Evolutionary conservation across 2,888 invertebrate species (phyloP), one percentile per base, ranked within the genome.

Genomic region (Pyralis farinalis): DNA sequence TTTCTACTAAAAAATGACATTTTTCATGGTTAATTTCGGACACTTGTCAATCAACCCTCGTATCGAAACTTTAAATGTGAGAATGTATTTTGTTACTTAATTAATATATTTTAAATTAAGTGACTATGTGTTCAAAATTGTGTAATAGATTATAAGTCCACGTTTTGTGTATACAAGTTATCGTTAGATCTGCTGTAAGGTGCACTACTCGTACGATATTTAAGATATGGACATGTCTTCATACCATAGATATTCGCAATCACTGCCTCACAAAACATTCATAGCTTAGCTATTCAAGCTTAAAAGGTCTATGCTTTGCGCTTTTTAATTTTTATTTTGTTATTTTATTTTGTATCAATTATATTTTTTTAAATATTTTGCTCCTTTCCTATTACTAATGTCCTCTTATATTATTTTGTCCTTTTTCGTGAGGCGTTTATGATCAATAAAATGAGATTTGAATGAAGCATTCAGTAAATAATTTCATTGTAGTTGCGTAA

Each of bases 211-310:
- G 43, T 39, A 42, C 42, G 44, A 30, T 28, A 34, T 25, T 30
- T 40, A 32, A 36, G 33, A 29, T 32, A 34, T 44, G 30, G 27
- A 34, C 37, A 44, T 46, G 38, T 47, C 40, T 62, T 64, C 64
- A 64, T 75, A 63, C 56, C 61, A 77, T 80, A 78, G 73, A 73
- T 60, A 56, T 73, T 75, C 79, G 87, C 85, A 84, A 83, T 87
- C 87, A 88, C 86, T 88, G 88, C 87, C 87, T 88, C 88, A 84
- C 88, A 74, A 80, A 69, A 87, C 87, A 88, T 87, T 87, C 88
- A 84, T 87, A 83, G 88, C 87, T 87, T 85, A 78, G 71, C 77
- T 74, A 71, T 78, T 70, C 69, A 71, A 82, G 83, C 84, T 83
- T 63, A 73, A 77, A 72, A 68, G 62, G 73, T 81, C 76, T 81